Base-by-base conservation (phyloP, 1,140 invertebrate genomes). In the Phthorimaea operculella region DNA sequence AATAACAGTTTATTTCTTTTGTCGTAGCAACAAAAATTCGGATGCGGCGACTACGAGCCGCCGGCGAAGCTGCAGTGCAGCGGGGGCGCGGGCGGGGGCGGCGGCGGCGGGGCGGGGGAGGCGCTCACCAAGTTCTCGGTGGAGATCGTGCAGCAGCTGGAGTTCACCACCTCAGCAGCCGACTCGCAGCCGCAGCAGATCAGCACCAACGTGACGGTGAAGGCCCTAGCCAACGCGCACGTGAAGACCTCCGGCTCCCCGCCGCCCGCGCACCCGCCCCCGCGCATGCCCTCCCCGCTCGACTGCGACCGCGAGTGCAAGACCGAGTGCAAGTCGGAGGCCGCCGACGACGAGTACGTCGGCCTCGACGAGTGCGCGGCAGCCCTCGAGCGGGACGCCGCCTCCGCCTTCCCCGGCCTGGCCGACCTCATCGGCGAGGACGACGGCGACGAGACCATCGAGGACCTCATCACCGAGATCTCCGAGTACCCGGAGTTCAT, bases 191-290 rank as follows among this genome's bases (percentile, higher is more conserved):
- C 93, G n/a, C 94, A 95, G 68, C 94, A 94, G 74, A 96, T 96
- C 52, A 94, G 94, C 28, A 96, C 94, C 45, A 96, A 96, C 84
- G 94, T 96, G n/a, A 96, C 94, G 7, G 94, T 96, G 34, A 96
- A 95, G 73, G 92, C 94, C 0, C 87, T 95, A 53, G 92, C 93
- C 33, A 95, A 95, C 69, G 90, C 93, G 3, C 93, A 93, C 47
- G 90, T 93, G 45, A 94, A 94, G 64, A 93, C 92, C 67, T 93
- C 77, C 87, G 90, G 57, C 77, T 89, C 55, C 15, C 81, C 72
- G 50, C 79, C 73, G n/a, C 62, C 67, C 70, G 14, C 39, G 88
- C 60, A 79, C 52, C 74, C 70, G 6, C 65, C 39, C 83, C 88
- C 55, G 45, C 70, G 74, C 45, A 74, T 66, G 9, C 74, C 80